Evolutionary conservation across 1,140 invertebrate species (phyloP).

Genomic region (Papilio aristodemus): DNA sequence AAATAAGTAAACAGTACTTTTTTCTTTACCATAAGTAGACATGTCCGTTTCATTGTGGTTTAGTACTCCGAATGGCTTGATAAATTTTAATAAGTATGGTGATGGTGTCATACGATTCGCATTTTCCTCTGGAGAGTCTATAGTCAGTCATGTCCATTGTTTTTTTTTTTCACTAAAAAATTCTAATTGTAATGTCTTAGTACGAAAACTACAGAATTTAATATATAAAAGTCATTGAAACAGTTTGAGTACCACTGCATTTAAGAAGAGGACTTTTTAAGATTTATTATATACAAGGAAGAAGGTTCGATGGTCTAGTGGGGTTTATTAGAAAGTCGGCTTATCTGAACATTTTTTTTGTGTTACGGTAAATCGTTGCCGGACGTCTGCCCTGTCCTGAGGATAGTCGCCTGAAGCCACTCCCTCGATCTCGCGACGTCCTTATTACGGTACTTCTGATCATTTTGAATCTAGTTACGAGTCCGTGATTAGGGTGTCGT

Average conservation of each 20-base stretch:
- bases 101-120: too few species aligned
- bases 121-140: too few species aligned
- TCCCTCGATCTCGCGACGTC: slow-evolving; percentile 33
- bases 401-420: slow-evolving; percentile 12
- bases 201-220: too few species aligned
- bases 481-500: slow-evolving; percentile 8
- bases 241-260: slow-evolving; percentile 55
- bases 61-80: too few species aligned
- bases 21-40: too few species aligned
- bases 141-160: too few species aligned
- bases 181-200: too few species aligned
- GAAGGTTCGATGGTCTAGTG: slow-evolving; percentile 56
- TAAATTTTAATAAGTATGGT: too few species aligned
- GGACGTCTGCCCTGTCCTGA: slow-evolving; percentile 44
- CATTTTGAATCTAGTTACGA: slow-evolving; percentile 28
- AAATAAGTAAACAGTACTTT: too few species aligned
- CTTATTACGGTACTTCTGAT: slow-evolving; percentile 34
- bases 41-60: too few species aligned
- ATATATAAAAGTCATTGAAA: background rate
- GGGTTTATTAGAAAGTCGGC: slow-evolving; percentile 76
- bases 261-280: slow-evolving; percentile 68
- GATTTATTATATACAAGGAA: slow-evolving; percentile 78
- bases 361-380: slow-evolving; percentile 70
- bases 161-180: too few species aligned
- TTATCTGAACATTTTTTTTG: slow-evolving; percentile 75